phyloP scores from a whole-genome alignment of 2,888 invertebrate species.

The Leucoma salicis region DNA sequence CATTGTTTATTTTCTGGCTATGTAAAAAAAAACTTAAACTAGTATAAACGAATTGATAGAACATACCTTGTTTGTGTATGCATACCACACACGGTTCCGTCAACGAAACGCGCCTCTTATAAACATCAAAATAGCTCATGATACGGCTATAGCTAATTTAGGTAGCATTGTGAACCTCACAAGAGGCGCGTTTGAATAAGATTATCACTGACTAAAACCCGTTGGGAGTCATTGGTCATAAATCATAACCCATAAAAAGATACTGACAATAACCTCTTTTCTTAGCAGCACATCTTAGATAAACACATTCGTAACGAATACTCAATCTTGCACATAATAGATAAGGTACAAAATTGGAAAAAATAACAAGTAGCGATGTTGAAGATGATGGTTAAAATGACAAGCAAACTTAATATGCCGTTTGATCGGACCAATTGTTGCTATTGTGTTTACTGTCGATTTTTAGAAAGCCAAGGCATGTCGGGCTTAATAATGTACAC shows the following conservation, averaged over 20 bases:
- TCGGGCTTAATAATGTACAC: constrained; percentile 52
- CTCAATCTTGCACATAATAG: constrained; percentile 16
- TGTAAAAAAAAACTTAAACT: constrained; percentile 46
- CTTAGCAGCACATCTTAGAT: constrained; percentile 66
- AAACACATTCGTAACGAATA: constrained; percentile 27
- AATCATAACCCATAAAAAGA: constrained; percentile 81
- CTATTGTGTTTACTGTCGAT: constrained; percentile 74
- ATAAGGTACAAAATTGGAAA: constrained; percentile 28
- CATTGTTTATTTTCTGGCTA: constrained; percentile 47
- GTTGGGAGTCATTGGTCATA: constrained; percentile 81
- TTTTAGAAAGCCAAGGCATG: constrained; percentile 65
- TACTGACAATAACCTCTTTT: constrained; percentile 77
- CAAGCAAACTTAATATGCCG: constrained; percentile 81
- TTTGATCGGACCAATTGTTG: constrained; percentile 81
- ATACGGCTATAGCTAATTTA: constrained; percentile 78
- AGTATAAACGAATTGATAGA: constrained; percentile 50
- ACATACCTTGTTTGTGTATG: constrained; percentile 57
- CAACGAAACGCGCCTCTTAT: constrained; percentile 47
- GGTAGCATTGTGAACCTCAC: constrained; percentile 79
- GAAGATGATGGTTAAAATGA: constrained; percentile 75
- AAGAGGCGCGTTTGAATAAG: constrained; percentile 75
- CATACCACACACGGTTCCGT: constrained; percentile 59
- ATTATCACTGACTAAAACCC: constrained; percentile 77
- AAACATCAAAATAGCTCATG: constrained; percentile 57
- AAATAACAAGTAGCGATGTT: constrained; percentile 41